These are phyloP conservation scores for Troides oblongomaculatus DNA, from an alignment of 2,888 invertebrate genomes.

Conservation along the genomic window DNA sequence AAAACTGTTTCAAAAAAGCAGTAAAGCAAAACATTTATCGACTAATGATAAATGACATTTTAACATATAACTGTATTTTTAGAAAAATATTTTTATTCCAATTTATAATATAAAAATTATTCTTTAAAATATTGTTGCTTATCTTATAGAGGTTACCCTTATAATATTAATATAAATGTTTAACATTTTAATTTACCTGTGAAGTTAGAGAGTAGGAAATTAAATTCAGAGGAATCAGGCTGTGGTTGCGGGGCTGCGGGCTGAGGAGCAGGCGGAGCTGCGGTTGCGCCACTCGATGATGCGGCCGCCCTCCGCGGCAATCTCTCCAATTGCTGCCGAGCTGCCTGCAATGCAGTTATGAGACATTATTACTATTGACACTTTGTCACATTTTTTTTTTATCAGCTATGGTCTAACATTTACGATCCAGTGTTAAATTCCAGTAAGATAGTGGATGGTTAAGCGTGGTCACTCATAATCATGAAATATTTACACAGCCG, in stretches of 20 bases:
- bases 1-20: too few relatives aligned
- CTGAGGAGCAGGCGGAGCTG: conserved; percentile 79
- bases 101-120: too few relatives aligned
- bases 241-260: conserved; percentile 70
- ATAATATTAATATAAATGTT: background rate
- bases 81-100: too few relatives aligned
- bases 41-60: too few relatives aligned
- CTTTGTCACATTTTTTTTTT: too few relatives aligned
- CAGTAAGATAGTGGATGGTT: background rate
- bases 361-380: too few relatives aligned
- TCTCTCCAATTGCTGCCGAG: conserved; percentile 93
- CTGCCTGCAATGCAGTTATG: conserved; percentile 77
- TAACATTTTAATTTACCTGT: conserved; percentile 45
- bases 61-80: too few relatives aligned
- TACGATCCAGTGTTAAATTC: background rate
- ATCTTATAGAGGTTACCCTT: too few relatives aligned
- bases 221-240: conserved; percentile 55
- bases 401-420: background rate
- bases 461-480: background rate
- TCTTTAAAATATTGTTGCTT: too few relatives aligned
- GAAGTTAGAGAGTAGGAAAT: conserved; percentile 64
- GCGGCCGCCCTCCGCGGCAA: conserved; percentile 91
- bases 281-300: conserved; percentile 79
- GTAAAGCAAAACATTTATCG: too few relatives aligned
- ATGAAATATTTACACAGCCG: too few relatives aligned